phyloP scores from a whole-genome alignment of 2,113 vertebrate species.

The Tachycineta bicolor region DNA sequence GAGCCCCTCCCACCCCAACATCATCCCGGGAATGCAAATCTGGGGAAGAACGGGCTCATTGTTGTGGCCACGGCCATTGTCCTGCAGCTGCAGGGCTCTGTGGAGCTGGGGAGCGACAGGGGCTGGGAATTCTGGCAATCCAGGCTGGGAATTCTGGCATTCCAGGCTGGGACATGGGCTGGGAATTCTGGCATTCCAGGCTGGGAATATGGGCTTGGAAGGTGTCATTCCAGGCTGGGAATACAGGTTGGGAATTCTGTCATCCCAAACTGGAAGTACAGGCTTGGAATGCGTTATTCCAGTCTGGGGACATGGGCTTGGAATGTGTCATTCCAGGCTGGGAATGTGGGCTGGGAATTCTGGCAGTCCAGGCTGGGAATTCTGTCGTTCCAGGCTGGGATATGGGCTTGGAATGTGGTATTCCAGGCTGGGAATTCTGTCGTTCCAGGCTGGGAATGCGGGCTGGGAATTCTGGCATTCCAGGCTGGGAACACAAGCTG shows the following conservation, averaged over 20 bases:
- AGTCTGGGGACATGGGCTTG: too few relatives aligned
- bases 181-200: neutral
- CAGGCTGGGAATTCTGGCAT: too few relatives aligned
- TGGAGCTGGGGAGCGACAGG: neutral
- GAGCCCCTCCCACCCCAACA: neutral
- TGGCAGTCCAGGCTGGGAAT: too few relatives aligned
- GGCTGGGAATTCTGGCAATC: neutral
- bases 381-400: neutral
- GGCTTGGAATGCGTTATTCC: neutral
- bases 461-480: too few relatives aligned
- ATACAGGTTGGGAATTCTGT: too few relatives aligned
- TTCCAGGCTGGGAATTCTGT: neutral
- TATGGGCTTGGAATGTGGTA: neutral
- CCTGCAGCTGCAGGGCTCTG: constrained; percentile 35
- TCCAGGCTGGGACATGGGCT: neutral
- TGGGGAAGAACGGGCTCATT: constrained; percentile 17
- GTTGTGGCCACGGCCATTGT: constrained; percentile 39
- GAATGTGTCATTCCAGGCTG: neutral
- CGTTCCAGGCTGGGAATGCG: too few relatives aligned
- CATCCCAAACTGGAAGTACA: neutral
- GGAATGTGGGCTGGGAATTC: neutral
- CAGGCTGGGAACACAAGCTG: neutral
- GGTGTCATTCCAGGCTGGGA: neutral
- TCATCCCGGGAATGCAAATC: neutral
- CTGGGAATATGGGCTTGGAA: neutral